Evolutionary conservation across 2,797 vertebrate genomes (phyloP), one percentile per base, ranked within the genome.

Genomic region (Triplophysa yarkandensis): DNA sequence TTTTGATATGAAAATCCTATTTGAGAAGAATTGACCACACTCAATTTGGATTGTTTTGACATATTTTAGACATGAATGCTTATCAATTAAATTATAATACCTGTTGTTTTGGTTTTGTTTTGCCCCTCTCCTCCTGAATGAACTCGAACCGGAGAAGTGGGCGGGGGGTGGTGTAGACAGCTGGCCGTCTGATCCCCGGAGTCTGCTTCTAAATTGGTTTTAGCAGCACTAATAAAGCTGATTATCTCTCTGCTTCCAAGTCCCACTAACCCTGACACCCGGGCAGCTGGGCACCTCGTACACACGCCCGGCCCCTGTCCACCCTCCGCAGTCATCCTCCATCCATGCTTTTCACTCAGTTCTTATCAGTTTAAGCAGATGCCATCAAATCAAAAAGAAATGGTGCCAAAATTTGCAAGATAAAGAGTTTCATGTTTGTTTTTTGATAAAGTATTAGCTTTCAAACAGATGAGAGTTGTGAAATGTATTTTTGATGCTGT

Each of bases 201-300:
- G 94, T 94, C 94, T 94, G 92, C 92, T 93, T 88, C 92, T 93
- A 94, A 94, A 95, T 92, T 95, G 94, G 94, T 93, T 94, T 96
- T 94, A 95, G 93, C 90, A 90, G 92, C 89, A 90, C 92, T 95
- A 95, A 94, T 93, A 94, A 96, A 96, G 94, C 94, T 95, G 95
- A 97, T 96, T 95, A 96, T 92, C 91, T 90, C 91, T 88, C 87
- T 91, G 91, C 93, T 91, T 93, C 88, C 89, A 93, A 89, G 91
- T 92, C 91, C 91, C 90, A 91, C 89, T 93, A 92, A 93, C 93
- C 92, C 92, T 89, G 87, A 90, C 90, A 91, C 87, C 28, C 89
- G 87, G 91, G 92, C 93, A 94, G 92, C 94, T 94, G 94, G 93
- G 84, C 76, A 80, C 81, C 84, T 76, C 62, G 50, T 68, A 82